Percentiles rank a stretch among this genome's conserved stretches.
Conservation (phyloP, 2,888 invertebrate genomes). For the Autographa pulchrina region DNA sequence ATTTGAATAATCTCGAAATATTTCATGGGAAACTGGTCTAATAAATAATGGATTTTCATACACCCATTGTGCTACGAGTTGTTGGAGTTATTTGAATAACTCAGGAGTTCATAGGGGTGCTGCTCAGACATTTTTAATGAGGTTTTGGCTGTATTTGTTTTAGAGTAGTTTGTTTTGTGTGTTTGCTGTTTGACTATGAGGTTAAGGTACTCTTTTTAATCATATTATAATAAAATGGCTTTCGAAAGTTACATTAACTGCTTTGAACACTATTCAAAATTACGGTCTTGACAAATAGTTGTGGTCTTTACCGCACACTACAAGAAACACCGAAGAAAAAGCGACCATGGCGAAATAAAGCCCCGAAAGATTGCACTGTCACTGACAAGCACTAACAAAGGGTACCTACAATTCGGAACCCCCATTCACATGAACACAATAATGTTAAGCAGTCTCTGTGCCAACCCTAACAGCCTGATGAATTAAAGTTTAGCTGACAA, state of each 20-base stretch:
- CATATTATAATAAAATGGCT: no score
- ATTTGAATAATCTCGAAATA: constrained; percentile 47
- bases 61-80: constrained; percentile 35
- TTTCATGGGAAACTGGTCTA: constrained; percentile 37
- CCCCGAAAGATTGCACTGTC: no score
- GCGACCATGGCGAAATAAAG: no score
- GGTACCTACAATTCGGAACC: no score
- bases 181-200: not conserved
- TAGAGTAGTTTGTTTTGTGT: not conserved
- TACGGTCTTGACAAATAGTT: no score
- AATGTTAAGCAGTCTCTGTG: not conserved
- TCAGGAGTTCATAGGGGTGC: constrained; percentile 28
- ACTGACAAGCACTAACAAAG: no score
- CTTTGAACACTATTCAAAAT: no score
- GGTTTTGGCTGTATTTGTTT: not conserved
- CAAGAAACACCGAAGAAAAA: no score
- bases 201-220: not conserved
- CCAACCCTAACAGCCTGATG: constrained; percentile 19
- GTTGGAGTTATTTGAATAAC: constrained; percentile 43
- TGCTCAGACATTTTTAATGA: not conserved
- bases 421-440: no score
- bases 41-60: constrained; percentile 49
- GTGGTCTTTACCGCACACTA: no score
- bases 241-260: no score
- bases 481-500: constrained; percentile 17